Evolutionary conservation across 2,113 vertebrate genomes (phyloP).

Genomic region (Cyrtonyx montezumae): DNA sequence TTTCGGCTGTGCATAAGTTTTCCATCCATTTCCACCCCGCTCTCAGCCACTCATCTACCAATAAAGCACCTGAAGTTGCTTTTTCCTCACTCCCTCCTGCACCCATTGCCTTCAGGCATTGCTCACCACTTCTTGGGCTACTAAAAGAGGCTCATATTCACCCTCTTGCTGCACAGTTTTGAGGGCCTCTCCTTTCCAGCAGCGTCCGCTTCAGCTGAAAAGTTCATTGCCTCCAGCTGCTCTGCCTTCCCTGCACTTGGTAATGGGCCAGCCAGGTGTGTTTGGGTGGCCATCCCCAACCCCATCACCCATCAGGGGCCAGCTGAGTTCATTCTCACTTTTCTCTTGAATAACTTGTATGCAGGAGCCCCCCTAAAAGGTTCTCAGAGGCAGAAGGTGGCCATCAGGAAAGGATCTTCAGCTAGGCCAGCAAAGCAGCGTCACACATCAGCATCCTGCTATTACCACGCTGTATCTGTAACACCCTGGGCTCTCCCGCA

Average conservation of each 20-base stretch:
- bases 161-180: not conserved
- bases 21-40: constrained; percentile 45
- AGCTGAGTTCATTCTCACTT: not conserved
- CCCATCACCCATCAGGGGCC: not conserved
- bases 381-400: not conserved
- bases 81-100: not conserved
- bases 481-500: not conserved
- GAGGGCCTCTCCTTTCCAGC: not conserved
- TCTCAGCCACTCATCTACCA: constrained; percentile 12
- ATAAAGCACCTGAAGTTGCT: constrained; percentile 10
- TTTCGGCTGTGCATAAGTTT: constrained; percentile 63
- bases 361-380: not conserved
- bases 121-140: not conserved
- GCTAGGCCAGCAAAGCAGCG: not conserved
- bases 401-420: not conserved
- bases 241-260: not conserved
- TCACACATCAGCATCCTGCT: not conserved
- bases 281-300: not conserved
- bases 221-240: not conserved
- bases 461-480: not conserved
- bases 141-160: not conserved
- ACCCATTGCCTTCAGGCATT: not conserved
- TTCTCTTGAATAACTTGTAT: not conserved
- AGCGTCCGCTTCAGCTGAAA: not conserved
- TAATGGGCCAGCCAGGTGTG: not conserved